Conservation (phyloP, 2,797 vertebrate genomes). For the Moxostoma hubbsi region DNA sequence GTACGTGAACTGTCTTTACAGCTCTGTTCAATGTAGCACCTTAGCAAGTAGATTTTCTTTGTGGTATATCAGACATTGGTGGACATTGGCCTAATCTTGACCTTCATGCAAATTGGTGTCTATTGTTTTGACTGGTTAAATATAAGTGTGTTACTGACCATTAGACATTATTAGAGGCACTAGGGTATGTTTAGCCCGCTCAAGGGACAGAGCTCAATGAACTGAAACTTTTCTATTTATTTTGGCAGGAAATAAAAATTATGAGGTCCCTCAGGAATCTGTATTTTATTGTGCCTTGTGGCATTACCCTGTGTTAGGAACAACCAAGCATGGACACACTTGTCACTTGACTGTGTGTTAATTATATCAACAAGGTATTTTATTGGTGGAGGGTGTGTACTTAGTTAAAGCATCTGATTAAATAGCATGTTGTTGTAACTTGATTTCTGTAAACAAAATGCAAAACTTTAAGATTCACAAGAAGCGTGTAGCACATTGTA, state of each 20-base stretch:
- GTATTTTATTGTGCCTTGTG: constrained; percentile 54
- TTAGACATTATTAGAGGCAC: constrained; percentile 41
- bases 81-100: constrained; percentile 12
- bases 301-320: constrained; percentile 20
- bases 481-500: too few relatives aligned
- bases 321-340: too few relatives aligned
- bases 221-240: constrained; percentile 48
- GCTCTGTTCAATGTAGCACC: background rate
- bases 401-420: too few relatives aligned
- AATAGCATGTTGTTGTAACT: too few relatives aligned
- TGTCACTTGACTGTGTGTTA: too few relatives aligned
- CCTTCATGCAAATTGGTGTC: constrained; percentile 37
- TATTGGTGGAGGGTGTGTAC: too few relatives aligned
- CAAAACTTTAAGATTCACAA: too few relatives aligned
- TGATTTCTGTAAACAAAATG: too few relatives aligned
- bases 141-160: constrained; percentile 40
- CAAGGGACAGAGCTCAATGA: constrained; percentile 70
- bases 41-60: background rate
- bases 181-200: constrained; percentile 58
- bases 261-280: constrained; percentile 55
- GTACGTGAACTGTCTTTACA: too few relatives aligned
- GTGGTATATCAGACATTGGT: constrained; percentile 15
- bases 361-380: too few relatives aligned
- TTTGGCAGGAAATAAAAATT: constrained; percentile 45
- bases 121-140: constrained; percentile 48